Conservation (phyloP, 2,113 vertebrate genomes). For the Strix aluco region DNA sequence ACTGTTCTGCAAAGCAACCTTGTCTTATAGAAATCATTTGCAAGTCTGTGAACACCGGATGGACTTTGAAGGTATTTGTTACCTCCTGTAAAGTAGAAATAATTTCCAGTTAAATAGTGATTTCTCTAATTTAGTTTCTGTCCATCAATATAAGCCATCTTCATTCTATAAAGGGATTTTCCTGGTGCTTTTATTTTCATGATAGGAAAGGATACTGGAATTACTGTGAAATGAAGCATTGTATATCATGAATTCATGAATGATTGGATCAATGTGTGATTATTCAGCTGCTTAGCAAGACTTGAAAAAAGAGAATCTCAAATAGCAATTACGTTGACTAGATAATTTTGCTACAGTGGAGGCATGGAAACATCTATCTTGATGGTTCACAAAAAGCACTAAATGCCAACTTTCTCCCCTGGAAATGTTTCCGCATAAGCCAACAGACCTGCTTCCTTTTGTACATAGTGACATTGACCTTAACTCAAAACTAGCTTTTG, state of each 20-base stretch:
- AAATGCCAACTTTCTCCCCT: background rate
- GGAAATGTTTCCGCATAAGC: background rate
- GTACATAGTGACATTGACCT: background rate
- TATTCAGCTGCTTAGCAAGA: background rate
- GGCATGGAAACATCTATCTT: accelerated
- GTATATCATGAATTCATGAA: background rate
- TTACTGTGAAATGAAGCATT: background rate
- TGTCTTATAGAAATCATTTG: background rate
- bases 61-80: background rate
- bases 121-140: background rate
- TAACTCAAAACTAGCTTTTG: background rate
- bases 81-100: background rate
- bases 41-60: background rate
- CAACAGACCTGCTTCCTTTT: background rate
- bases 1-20: background rate
- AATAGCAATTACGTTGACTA: background rate
- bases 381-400: background rate
- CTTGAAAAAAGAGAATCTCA: background rate
- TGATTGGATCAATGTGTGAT: background rate
- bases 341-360: background rate
- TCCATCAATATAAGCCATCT: background rate
- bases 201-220: background rate
- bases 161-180: background rate
- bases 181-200: background rate
- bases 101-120: background rate